These are phyloP conservation scores for Catharus fuscescens DNA, from an alignment of 2,113 vertebrate species.

Conservation along the genomic window DNA sequence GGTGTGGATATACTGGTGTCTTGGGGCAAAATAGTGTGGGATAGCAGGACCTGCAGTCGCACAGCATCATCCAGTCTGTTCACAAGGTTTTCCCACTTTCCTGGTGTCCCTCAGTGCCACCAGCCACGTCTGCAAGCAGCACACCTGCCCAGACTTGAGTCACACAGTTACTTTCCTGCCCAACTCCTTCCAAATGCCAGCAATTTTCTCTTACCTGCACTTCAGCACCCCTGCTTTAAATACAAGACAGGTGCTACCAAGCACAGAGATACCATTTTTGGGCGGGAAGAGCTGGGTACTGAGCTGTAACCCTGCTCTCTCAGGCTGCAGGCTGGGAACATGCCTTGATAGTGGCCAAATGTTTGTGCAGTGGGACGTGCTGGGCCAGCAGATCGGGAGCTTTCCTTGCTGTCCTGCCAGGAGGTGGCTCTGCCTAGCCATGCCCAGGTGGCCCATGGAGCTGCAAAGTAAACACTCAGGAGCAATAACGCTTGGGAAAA, in stretches of 20 bases:
- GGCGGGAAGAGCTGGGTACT: not conserved
- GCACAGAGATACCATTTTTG: not conserved
- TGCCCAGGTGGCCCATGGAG: not conserved
- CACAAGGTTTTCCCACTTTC: not conserved
- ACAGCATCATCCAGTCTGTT: not conserved
- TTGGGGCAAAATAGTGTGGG: not conserved
- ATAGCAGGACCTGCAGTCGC: not conserved
- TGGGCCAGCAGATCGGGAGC: not conserved
- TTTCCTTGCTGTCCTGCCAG: not conserved
- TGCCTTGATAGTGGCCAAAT: not conserved
- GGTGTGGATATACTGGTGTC: too few species aligned
- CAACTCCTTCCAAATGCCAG: not conserved
- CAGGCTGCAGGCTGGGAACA: not conserved
- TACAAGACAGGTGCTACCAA: not conserved
- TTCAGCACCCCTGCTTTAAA: not conserved
- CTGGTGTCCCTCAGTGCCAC: not conserved
- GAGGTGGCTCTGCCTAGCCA: conserved; percentile 55
- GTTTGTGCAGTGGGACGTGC: not conserved
- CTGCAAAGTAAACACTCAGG: not conserved
- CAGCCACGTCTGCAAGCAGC: not conserved
- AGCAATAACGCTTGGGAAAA: not conserved
- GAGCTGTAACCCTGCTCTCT: not conserved
- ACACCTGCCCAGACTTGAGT: not conserved
- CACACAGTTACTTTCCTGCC: rapidly evolving
- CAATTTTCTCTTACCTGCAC: not conserved